These are phyloP conservation scores for Odocoileus hemionus DNA, from an alignment of 2,113 vertebrate species.

Conservation along the genomic window DNA sequence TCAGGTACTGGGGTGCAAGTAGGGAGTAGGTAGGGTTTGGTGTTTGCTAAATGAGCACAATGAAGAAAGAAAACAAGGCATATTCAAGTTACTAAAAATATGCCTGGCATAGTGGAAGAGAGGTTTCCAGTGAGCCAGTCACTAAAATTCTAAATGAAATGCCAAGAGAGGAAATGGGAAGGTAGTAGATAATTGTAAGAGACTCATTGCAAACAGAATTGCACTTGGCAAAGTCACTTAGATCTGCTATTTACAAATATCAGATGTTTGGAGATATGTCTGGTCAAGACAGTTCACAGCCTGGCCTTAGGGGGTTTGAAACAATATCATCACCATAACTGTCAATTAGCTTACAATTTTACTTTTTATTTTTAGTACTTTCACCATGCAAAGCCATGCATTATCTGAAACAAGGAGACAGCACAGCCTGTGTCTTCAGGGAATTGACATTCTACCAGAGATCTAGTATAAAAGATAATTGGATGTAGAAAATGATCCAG, in stretches of 20 bases:
- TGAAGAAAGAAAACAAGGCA: not conserved
- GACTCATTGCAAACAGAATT: not conserved
- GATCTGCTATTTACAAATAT: not conserved
- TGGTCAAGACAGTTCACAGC: constrained; percentile 42
- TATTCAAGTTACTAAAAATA: not conserved
- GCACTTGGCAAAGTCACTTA: constrained; percentile 4
- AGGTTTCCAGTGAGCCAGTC: not conserved
- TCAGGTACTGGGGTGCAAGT: not conserved
- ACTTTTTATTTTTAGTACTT: constrained; percentile 27
- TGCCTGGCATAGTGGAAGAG: not conserved
- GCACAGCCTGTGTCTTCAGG: not conserved
- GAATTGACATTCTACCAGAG: constrained; percentile 39
- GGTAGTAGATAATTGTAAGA: not conserved
- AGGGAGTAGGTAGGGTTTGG: not conserved
- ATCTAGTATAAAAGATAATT: constrained; percentile 43
- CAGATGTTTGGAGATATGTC: constrained; percentile 6
- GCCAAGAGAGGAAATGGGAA: constrained; percentile 7
- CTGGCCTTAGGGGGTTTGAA: not conserved
- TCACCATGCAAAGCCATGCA: not conserved
- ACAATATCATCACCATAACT: constrained; percentile 11
- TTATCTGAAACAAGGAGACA: constrained; percentile 32
- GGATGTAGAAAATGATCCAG: constrained; percentile 36
- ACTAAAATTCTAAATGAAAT: constrained; percentile 37
- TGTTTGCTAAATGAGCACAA: not conserved
- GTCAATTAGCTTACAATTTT: constrained; percentile 41